Base-by-base conservation (phyloP, 2,113 vertebrate genomes). In the Menura novaehollandiae region DNA sequence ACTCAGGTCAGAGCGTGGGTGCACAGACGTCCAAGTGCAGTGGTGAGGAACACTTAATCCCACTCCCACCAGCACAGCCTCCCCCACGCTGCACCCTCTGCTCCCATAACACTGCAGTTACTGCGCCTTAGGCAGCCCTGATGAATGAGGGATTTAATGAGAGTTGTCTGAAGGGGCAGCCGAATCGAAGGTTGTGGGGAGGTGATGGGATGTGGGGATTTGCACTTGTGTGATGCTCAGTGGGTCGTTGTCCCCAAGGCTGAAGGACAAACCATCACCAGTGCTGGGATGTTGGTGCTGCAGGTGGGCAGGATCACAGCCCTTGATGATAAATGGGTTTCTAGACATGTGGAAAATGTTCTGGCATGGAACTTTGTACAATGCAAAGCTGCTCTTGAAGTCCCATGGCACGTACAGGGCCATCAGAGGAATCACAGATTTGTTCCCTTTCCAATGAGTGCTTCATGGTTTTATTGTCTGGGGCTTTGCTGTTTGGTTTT, bases 101-200 rank as follows among this genome's bases (percentile, higher is more conserved):
- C 26, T 35, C 35, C 67, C 2, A 0, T 3, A 58, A 51, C 2
- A 1, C 55, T 69, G n/a, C 33, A 37, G 18, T 21, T 33, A 26
- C 51, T 39, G 76, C 49, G 21, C 37, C 43, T 66, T 7, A 7
- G n/a, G 32, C 28, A 68, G 59, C 33, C 64, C 75, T 62, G 58
- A 46, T 0, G 3, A 23, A 49, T 7, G 35, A 47, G 49, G 32
- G 47, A 12, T 71, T 86, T 49, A n/a, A 19, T 74, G 47, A 53
- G 30, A 78, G 47, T 27, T 10, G 4, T 44, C 67, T 62, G 55
- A 69, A 85, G 9, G 33, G 49, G 5, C 37, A 86, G 46, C 1
- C 2, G 43, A 53, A 16, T 15, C 1, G 22, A 59, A 60, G 11
- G 7, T 3, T 4, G 2, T n/a, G 19, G 32, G 32, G 35, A 78